Evolutionary conservation across 2,888 invertebrate species (phyloP).

Genomic region (Microctonus aethiopoides): DNA sequence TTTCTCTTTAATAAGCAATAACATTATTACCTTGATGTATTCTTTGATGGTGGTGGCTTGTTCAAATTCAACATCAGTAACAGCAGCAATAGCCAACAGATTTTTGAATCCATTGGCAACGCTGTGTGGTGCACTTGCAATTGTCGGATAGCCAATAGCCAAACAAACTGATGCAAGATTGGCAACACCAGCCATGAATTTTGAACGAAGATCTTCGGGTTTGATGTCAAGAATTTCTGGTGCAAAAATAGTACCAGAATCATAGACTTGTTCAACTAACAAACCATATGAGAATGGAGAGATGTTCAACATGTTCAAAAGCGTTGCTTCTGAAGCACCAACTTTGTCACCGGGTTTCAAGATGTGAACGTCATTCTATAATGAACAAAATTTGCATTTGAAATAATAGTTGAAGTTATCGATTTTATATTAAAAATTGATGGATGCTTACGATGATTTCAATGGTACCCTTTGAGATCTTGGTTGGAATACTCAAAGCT

Average conservation of each 20-base stretch:
- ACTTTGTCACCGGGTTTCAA: constrained; percentile 97
- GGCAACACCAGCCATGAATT: constrained; percentile 93
- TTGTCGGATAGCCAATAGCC: constrained; percentile 93
- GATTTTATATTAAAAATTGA: background rate
- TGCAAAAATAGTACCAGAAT: constrained; percentile 97
- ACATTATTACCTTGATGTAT: constrained; percentile 78
- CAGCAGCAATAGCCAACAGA: constrained; percentile 94
- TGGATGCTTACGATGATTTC: constrained; percentile 88
- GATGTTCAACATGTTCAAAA: constrained; percentile 99
- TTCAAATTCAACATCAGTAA: constrained; percentile 94
- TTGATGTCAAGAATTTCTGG: constrained; percentile 98
- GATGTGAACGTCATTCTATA: constrained; percentile 86
- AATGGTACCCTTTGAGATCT: constrained; percentile 99
- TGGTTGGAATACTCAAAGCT: constrained; percentile 98
- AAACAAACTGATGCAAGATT: constrained; percentile 95
- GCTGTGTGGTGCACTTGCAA: constrained; percentile 97
- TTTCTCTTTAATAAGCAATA: background rate
- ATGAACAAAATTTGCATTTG: constrained; percentile 23
- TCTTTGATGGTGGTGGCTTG: constrained; percentile 94
- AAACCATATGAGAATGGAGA: constrained; percentile 99
- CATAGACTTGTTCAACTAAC: constrained; percentile 95
- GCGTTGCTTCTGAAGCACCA: constrained; percentile 97
- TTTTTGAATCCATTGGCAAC: constrained; percentile 98
- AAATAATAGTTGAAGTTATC: background rate
- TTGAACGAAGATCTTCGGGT: constrained; percentile 91